These are phyloP conservation scores for Macaria notata DNA, from an alignment of 2,888 invertebrate genomes.

Conservation along the genomic window DNA sequence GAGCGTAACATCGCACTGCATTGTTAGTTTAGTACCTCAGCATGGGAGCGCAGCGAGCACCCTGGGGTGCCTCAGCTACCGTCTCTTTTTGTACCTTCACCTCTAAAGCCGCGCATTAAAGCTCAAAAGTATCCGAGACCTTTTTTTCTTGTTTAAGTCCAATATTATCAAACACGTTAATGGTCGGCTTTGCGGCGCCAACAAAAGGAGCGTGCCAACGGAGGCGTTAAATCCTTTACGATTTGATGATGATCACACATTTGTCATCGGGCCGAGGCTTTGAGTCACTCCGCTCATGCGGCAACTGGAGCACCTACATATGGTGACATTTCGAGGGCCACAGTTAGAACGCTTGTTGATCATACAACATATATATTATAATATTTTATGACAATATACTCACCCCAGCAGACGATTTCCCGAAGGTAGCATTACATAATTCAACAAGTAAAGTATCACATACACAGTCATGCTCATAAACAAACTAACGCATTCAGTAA, in stretches of 20 bases:
- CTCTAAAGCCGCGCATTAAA: constrained; percentile 22
- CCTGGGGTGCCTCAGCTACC: constrained; percentile 56
- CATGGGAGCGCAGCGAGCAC: constrained; percentile 70
- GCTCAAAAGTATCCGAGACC: constrained; percentile 12
- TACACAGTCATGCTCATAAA: constrained; percentile 73
- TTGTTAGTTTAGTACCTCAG: constrained; percentile 60
- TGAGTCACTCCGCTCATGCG: constrained; percentile 54
- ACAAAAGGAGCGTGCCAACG: constrained; percentile 81
- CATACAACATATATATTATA: neutral
- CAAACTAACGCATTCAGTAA: constrained; percentile 67
- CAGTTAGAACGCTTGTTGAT: constrained; percentile 11
- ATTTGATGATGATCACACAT: constrained; percentile 76
- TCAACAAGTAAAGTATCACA: constrained; percentile 44
- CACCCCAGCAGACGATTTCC: constrained; percentile 34
- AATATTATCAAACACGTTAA: constrained; percentile 81
- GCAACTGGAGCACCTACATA: constrained; percentile 44
- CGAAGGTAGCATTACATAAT: constrained; percentile 16
- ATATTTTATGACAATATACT: constrained; percentile 26
- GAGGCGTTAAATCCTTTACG: constrained; percentile 83
- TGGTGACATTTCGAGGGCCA: constrained; percentile 19
- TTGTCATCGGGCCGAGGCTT: constrained; percentile 65
- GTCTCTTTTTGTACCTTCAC: constrained; percentile 72
- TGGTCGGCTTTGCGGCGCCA: constrained; percentile 77
- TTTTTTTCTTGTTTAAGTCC: constrained; percentile 39
- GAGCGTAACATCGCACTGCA: constrained; percentile 56